These are phyloP conservation scores for Casuarius casuarius DNA, from an alignment of 2,113 vertebrate genomes.

Conservation along the genomic window DNA sequence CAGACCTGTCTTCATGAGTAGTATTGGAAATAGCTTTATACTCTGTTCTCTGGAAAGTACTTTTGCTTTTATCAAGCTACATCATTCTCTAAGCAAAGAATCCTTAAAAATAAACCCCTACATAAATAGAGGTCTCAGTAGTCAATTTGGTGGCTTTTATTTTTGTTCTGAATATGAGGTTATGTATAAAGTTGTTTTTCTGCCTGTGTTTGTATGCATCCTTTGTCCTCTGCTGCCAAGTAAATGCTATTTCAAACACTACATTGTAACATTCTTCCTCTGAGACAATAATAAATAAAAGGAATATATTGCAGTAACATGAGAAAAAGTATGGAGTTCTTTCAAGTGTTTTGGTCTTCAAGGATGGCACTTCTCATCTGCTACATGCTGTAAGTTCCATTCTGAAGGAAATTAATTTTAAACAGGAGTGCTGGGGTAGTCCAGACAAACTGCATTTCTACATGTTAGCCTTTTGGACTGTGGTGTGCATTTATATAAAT, in stretches of 20 bases:
- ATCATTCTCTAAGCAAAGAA: slow-evolving; percentile 71
- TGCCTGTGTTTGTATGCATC: slow-evolving; percentile 79
- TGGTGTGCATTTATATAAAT: not conserved
- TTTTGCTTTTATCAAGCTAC: slow-evolving; percentile 76
- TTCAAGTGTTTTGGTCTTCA: slow-evolving; percentile 84
- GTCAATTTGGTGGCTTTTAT: slow-evolving; percentile 80
- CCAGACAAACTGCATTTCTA: not conserved
- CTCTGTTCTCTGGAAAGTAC: slow-evolving; percentile 66
- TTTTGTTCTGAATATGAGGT: slow-evolving; percentile 75
- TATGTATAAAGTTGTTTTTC: slow-evolving; percentile 78
- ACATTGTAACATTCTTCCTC: slow-evolving; percentile 80
- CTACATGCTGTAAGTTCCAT: slow-evolving; percentile 83
- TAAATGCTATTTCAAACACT: slow-evolving; percentile 81
- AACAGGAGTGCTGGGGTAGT: slow-evolving; percentile 23
- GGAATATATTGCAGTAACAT: slow-evolving; percentile 77
- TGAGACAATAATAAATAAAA: slow-evolving; percentile 81
- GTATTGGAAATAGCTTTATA: slow-evolving; percentile 81
- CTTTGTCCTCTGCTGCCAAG: slow-evolving; percentile 78
- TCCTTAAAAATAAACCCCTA: slow-evolving; percentile 64
- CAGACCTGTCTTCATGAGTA: slow-evolving; percentile 87
- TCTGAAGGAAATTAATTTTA: slow-evolving; percentile 86
- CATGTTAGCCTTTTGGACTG: not conserved
- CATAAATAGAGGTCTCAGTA: slow-evolving; percentile 71
- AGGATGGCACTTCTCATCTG: slow-evolving; percentile 81
- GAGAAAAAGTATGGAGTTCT: slow-evolving; percentile 80